Base-by-base conservation (phyloP, 1,140 invertebrate species). In the Euwallacea similis region DNA sequence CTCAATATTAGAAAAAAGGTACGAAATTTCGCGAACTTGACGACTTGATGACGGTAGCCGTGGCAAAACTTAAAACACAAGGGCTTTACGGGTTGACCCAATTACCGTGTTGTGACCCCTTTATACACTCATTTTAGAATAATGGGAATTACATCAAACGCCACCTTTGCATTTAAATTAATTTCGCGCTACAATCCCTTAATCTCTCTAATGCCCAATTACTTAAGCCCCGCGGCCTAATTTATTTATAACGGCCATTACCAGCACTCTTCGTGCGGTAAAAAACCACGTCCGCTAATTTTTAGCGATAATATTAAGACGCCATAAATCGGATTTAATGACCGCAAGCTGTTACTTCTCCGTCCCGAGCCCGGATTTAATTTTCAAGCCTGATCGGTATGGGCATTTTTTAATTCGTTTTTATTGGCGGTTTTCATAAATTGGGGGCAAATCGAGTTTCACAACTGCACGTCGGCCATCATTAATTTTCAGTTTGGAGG, bases 311-410 rank as follows among this genome's bases (percentile, higher is more conserved):
- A 21, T 10, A 64, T 64, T 64, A 50, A 64, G 62, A 64, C 43
- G 62, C n/a, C 62, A 64, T 64, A 64, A 64, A 15, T 64, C 33
- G 11, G 15, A 21, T 64, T 64, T 64, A 64, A 64, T 64, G 44
- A n/a, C 15, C 62, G 59, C 62, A 53, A 64, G 62, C 62, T 64
- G 62, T 53, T 64, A 53, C 62, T 15, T n/a, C 60, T 43, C 33
- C 42, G 10, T 33, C 13, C 21, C 21, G 13, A 33, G 15, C 13
- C 2, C 13, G 42, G 60, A 43, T 62, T 62, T 41, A 62, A 62
- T 62, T 62, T 62, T 46, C 13, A 42, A 44, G 60, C 42, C 1
- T 3, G 13, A 8, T 42, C 10, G 42, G 60, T 33, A 33, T 33
- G 42, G 11, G 11, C 9, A 62, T 62, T 62, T 62, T 62, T 62